A percentile compares a stretch with the other conserved stretches of the same genome.
Evolutionary conservation across 2,113 vertebrate species (phyloP).

Genomic region (Dascyllus trimaculatus): DNA sequence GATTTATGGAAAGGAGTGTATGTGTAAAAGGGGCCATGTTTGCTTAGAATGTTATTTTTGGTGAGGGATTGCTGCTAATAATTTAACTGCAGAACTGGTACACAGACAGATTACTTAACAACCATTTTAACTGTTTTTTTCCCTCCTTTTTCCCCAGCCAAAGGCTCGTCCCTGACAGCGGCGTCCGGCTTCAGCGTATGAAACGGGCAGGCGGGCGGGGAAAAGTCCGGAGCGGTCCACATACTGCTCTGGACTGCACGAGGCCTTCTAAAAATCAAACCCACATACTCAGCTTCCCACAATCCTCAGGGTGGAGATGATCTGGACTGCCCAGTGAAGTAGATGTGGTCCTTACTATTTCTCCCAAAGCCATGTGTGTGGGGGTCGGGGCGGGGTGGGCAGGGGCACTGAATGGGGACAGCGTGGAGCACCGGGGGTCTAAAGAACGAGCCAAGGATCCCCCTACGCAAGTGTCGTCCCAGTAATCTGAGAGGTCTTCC

Average conservation of each 20-base stretch:
- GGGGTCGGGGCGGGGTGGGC: neutral
- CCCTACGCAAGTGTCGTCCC: slow-evolving; percentile 55
- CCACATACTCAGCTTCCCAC: slow-evolving; percentile 92
- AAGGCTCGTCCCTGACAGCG: slow-evolving; percentile 96
- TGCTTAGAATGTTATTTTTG: neutral
- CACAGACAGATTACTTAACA: neutral
- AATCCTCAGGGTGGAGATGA: slow-evolving; percentile 96
- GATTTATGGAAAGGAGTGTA: too few relatives aligned
- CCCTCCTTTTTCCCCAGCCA: slow-evolving; percentile 86
- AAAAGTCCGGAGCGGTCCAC: slow-evolving; percentile 53
- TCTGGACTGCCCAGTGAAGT: slow-evolving; percentile 87
- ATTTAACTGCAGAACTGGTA: neutral
- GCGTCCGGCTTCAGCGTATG: slow-evolving; percentile 84
- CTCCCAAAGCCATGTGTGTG: slow-evolving; percentile 90
- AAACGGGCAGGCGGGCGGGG: slow-evolving; percentile 69
- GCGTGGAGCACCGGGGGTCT: slow-evolving; percentile 59
- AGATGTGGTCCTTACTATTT: slow-evolving; percentile 83
- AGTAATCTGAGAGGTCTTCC: slow-evolving; percentile 75
- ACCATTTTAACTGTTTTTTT: neutral
- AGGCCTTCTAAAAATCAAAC: slow-evolving; percentile 89
- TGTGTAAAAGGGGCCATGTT: too few relatives aligned
- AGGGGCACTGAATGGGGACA: slow-evolving; percentile 44
- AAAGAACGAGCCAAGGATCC: slow-evolving; percentile 38
- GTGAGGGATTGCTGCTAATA: neutral
- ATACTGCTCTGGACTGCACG: slow-evolving; percentile 88